phyloP scores from a whole-genome alignment of 2,888 invertebrate species.

The Latrodectus hesperus region DNA sequence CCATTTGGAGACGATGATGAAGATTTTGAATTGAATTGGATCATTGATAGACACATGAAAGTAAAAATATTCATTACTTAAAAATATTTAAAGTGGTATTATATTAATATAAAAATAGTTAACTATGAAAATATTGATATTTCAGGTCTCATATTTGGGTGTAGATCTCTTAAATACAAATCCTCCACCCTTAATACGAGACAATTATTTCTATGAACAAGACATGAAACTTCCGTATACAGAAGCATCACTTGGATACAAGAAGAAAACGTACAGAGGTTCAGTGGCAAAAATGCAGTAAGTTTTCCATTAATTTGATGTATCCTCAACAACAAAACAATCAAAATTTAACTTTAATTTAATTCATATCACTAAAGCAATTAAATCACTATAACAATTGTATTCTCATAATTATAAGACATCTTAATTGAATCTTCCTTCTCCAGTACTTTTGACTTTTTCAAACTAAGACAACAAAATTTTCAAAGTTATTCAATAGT shows the following conservation, averaged over 20 bases:
- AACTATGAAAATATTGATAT: background rate
- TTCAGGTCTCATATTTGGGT: slow-evolving; percentile 77
- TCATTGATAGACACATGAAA: slow-evolving; percentile 80
- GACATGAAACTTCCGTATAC: slow-evolving; percentile 78
- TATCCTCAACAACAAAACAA: too few species aligned
- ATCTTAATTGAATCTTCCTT: too few species aligned
- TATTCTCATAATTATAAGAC: too few species aligned
- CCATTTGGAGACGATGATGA: slow-evolving; percentile 81
- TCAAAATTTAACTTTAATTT: too few species aligned
- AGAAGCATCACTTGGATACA: slow-evolving; percentile 78
- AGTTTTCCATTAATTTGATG: slow-evolving; percentile 59
- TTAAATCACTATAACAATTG: too few species aligned
- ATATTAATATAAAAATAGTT: too few species aligned
- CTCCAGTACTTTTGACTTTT: too few species aligned
- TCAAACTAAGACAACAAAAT: too few species aligned
- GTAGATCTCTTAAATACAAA: slow-evolving; percentile 78
- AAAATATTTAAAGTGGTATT: background rate
- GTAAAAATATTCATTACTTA: slow-evolving; percentile 72
- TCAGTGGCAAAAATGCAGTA: slow-evolving; percentile 79
- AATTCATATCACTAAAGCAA: too few species aligned
- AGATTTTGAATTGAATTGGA: slow-evolving; percentile 80
- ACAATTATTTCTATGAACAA: slow-evolving; percentile 77
- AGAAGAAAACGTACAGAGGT: slow-evolving; percentile 79
- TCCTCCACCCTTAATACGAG: slow-evolving; percentile 78
- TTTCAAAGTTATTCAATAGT: too few species aligned